Percentiles rank a stretch among this genome's conserved stretches.
Evolutionary conservation across 2,113 vertebrate species (phyloP).

Genomic region (Haemorhous mexicanus): DNA sequence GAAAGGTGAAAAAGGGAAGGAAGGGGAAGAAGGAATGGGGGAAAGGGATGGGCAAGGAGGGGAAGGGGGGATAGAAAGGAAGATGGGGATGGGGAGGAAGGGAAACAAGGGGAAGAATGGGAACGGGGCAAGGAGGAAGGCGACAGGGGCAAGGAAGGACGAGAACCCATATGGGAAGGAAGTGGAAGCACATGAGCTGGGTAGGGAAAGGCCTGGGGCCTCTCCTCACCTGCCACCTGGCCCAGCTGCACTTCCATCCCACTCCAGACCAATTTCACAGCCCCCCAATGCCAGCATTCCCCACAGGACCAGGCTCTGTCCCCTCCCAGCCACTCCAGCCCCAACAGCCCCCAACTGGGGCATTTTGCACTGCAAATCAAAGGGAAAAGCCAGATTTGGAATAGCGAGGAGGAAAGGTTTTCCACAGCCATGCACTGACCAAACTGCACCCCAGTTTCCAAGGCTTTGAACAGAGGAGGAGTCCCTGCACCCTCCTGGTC

Average conservation of each 20-base stretch:
- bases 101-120: background rate
- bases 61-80: background rate
- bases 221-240: background rate
- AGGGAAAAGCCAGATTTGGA: background rate
- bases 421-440: background rate
- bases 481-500: background rate
- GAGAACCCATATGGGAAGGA: background rate
- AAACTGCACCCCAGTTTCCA: background rate
- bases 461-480: background rate
- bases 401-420: background rate
- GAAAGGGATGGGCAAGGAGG: background rate
- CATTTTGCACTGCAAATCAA: background rate
- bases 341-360: fast-evolving
- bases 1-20: background rate
- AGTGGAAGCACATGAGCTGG: fast-evolving
- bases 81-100: background rate
- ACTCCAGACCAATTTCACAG: background rate
- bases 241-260: background rate
- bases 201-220: background rate
- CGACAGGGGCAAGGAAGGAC: background rate
- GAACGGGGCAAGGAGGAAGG: background rate
- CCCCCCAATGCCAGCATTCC: background rate
- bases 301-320: fast-evolving
- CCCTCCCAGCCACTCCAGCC: background rate
- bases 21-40: background rate